Base-by-base conservation (phyloP, 2,797 vertebrate genomes). In the Pseudopleuronectes americanus region DNA sequence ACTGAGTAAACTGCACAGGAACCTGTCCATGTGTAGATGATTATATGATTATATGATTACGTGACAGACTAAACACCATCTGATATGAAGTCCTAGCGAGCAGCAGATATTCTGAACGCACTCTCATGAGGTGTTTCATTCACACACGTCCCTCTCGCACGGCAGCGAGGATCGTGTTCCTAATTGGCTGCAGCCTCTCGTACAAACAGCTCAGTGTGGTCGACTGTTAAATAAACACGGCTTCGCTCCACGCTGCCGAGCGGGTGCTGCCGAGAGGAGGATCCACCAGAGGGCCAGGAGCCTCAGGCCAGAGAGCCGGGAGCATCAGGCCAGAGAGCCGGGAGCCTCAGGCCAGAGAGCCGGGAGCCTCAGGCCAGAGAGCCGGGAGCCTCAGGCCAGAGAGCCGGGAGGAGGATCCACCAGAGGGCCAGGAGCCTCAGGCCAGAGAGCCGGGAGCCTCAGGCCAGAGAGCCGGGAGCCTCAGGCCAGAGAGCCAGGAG, bases 141-240 rank as follows among this genome's bases (percentile, higher is more conserved):
- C 56, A 26, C 57, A 51, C 26, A 19, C 19, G 10, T 26, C 12
- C 16, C 43, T 5, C 52, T 28, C 54, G 59, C 2, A 14, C 16
- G 41, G 64, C 64, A 38, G 57, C 4, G 56, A 24, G 8, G 77
- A 67, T 87, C 76, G 1, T 1, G 72, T 84, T 86, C 13, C 77
- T 82, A 74, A 88, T 70, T 86, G 77, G 74, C 79, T 77, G 76
- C 88, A 85, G 87, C 70, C 71, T 69, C 75, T 68, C 6, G 16
- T 21, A 91, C 90, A 90, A 87, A 83, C 82, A 67, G 54, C 65
- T 53, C 83, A 81, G 84, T 91, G 87, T 90, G 84, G 68, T 52
- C 13, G 62, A 26, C 66, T 17, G 73, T 75, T 82, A 45, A n/a
- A 83, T 71, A 77, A 70, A 89, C 67, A 84, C 10, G 1, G 26